These are phyloP conservation scores for Silurus glanis DNA, from an alignment of 2,113 vertebrate species.

Conservation along the genomic window DNA sequence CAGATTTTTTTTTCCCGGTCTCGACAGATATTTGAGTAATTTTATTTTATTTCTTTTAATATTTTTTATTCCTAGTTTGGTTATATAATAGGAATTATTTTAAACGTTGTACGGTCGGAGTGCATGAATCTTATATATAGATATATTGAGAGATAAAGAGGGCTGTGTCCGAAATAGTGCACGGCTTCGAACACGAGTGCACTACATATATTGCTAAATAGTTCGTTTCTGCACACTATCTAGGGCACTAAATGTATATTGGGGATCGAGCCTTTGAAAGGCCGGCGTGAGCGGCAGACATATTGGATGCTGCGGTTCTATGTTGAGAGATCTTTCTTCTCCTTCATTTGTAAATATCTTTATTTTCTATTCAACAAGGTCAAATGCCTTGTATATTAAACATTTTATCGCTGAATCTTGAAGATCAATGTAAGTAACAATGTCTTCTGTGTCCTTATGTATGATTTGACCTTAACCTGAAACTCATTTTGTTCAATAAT, in stretches of 20 bases:
- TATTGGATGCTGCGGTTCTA: slow-evolving; percentile 41
- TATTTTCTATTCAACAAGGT: neutral
- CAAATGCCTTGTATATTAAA: neutral
- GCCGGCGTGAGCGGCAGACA: slow-evolving; percentile 42
- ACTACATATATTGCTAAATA: neutral
- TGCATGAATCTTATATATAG: neutral
- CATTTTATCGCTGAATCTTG: neutral
- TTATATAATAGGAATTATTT: neutral
- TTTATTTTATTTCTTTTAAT: neutral
- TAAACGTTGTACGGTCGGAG: no score
- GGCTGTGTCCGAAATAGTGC: neutral
- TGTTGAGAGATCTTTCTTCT: neutral
- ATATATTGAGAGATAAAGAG: neutral
- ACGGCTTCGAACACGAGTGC: neutral
- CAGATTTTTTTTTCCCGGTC: slow-evolving; percentile 25
- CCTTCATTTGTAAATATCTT: neutral
- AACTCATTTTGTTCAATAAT: no score
- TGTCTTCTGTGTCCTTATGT: neutral
- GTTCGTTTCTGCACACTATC: neutral
- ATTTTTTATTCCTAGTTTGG: neutral
- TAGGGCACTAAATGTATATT: neutral
- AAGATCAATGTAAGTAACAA: neutral
- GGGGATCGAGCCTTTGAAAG: slow-evolving; percentile 17
- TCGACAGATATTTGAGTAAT: slow-evolving; percentile 32
- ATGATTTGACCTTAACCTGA: neutral